Evolutionary conservation across 2,888 invertebrate genomes (phyloP).

Genomic region (Masnerella sp.): DNA sequence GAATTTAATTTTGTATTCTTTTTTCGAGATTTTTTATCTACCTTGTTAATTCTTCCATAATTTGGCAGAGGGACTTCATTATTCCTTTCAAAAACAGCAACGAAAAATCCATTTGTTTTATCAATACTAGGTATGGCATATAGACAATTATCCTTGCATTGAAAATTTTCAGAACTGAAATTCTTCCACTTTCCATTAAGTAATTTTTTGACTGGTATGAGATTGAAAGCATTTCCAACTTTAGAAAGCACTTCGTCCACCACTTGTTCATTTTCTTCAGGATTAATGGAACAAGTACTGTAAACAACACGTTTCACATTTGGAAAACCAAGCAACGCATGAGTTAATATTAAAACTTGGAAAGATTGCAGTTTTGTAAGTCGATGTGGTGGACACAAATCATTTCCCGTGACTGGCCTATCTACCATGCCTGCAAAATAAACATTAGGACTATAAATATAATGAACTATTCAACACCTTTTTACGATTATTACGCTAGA

Average conservation of each 20-base stretch:
- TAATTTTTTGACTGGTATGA: slow-evolving; percentile 81
- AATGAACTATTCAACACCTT: too few relatives aligned
- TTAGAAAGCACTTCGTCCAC: slow-evolving; percentile 83
- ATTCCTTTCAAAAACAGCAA: slow-evolving; percentile 89
- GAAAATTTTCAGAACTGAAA: slow-evolving; percentile 83
- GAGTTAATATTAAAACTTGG: slow-evolving; percentile 89
- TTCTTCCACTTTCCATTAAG: slow-evolving; percentile 84
- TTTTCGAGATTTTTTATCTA: slow-evolving; percentile 4
- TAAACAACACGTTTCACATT: slow-evolving; percentile 92
- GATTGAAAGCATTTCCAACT: slow-evolving; percentile 78
- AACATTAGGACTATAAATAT: too few relatives aligned
- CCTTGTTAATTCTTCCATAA: slow-evolving; percentile 34
- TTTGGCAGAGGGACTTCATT: slow-evolving; percentile 68
- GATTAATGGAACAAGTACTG: slow-evolving; percentile 95
- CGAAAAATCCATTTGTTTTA: slow-evolving; percentile 95
- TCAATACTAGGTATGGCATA: slow-evolving; percentile 88
- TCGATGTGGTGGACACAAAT: slow-evolving; percentile 79
- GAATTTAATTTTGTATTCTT: too few relatives aligned
- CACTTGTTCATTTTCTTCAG: slow-evolving; percentile 96
- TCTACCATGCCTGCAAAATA: slow-evolving; percentile 80
- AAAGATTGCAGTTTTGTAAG: slow-evolving; percentile 85
- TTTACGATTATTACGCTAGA: too few relatives aligned
- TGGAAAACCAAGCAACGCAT: slow-evolving; percentile 91
- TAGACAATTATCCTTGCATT: slow-evolving; percentile 85
- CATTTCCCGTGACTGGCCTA: slow-evolving; percentile 78